Conservation (phyloP, 2,797 vertebrate species). For the Heliangelus exortis region DNA sequence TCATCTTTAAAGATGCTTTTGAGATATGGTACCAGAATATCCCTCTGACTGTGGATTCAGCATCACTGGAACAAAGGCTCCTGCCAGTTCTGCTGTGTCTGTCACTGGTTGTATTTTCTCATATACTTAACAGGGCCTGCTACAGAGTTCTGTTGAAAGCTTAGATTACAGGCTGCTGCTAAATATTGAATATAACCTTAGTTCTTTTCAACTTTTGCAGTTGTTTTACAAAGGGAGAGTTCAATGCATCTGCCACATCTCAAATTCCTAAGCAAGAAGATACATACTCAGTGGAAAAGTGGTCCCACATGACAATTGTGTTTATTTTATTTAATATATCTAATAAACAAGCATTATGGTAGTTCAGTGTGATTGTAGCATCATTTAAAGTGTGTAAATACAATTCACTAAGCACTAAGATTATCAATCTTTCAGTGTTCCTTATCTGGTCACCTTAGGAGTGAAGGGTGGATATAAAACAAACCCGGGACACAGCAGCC, state of each 20-base stretch:
- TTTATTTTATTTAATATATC: not conserved
- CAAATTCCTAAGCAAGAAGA: not conserved
- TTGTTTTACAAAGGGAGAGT: not conserved
- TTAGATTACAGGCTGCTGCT: not conserved
- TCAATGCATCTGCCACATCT: not conserved
- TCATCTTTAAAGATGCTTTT: not conserved
- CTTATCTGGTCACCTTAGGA: not conserved
- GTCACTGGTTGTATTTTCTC: not conserved
- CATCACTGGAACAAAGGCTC: not conserved
- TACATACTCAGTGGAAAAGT: not conserved
- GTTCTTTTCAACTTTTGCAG: not conserved
- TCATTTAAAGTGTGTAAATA: not conserved
- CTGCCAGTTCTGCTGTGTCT: not conserved
- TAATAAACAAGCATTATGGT: not conserved
- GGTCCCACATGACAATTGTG: accelerated
- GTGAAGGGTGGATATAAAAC: not conserved
- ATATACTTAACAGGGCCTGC: not conserved
- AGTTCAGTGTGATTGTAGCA: not conserved
- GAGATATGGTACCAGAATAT: not conserved
- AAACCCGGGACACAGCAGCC: not conserved
- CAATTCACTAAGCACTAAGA: not conserved
- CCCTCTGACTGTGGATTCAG: not conserved
- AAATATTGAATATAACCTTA: not conserved
- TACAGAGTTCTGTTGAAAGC: not conserved
- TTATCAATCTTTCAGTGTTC: not conserved